Conservation (phyloP, 2,888 invertebrate genomes). For the Calliopum simillimum region DNA sequence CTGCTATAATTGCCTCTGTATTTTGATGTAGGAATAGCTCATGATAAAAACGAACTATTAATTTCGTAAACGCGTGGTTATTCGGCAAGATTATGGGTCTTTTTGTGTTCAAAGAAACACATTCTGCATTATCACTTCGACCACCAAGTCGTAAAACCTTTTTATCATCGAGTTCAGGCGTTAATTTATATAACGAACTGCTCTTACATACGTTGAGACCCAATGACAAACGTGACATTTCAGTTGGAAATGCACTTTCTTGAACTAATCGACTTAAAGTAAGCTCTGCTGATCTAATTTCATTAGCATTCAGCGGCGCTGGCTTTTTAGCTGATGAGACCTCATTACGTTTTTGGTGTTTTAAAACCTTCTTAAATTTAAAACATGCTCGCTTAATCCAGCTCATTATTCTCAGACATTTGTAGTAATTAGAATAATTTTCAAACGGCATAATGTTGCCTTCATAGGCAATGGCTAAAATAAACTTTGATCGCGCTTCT, state of each 20-base stretch:
- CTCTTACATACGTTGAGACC: not conserved
- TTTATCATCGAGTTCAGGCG: conserved; percentile 6
- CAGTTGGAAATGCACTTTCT: not conserved
- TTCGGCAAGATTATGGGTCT: conserved; percentile 20
- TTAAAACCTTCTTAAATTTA: not conserved
- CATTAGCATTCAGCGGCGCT: conserved; percentile 1
- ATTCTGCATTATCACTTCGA: conserved; percentile 14
- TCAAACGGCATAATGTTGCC: conserved; percentile 12
- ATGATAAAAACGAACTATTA: conserved; percentile 27
- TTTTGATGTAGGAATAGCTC: conserved; percentile 32
- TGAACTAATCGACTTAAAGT: conserved; percentile 6
- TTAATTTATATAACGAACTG: conserved; percentile 11
- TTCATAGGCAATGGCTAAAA: conserved; percentile 11
- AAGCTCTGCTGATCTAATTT: not conserved
- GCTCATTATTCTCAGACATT: not conserved
- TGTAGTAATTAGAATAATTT: conserved; percentile 21
- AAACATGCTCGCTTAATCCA: conserved; percentile 20
- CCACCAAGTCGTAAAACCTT: conserved; percentile 22
- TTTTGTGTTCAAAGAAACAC: conserved; percentile 2
- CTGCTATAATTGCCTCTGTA: conserved; percentile 26
- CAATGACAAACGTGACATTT: not conserved
- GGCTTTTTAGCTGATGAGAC: too few relatives aligned
- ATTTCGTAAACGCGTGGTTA: conserved; percentile 3
- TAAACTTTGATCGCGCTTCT: conserved; percentile 20
- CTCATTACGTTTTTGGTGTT: not conserved